Base-by-base conservation (phyloP, 2,888 invertebrate species). In the Odontothrips loti region DNA sequence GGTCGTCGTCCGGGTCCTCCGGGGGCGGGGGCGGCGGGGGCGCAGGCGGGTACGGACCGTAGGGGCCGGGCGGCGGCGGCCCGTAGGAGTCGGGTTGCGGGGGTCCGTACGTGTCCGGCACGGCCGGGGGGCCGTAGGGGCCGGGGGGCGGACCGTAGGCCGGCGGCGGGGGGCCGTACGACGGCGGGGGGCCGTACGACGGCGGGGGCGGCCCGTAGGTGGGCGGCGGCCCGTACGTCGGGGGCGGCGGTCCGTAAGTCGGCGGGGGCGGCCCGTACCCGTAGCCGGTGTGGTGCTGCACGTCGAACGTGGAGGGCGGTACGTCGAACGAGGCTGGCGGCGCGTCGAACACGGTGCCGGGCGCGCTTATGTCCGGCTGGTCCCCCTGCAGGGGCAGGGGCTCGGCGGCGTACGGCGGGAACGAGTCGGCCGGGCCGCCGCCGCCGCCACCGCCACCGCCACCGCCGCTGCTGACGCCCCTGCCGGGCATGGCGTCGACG, bases 401-500 rank as follows among this genome's bases (percentile, higher is more conserved):
- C 68, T 75, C 68, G 1, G 68, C 27, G 27, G 68, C 68, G 68
- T 75, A 75, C 27, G 68, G 68, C 12, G 68, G 68, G 68, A 75
- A 75, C 23, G 27, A 11, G 23, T 75, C 68, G 23, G 11, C 68
- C 8, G 6, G 58, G 10, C 27, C 68, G 10, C n/a, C 23, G 23
- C 9, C 68, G 23, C 9, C 68, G 27, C 23, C 23, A 8, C 23
- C 27, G 68, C 27, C 10, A 23, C 10, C 68, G 68, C 9, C 23
- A 23, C 68, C 68, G 27, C 68, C 68, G 0, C 68, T 27, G 23
- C 11, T 10, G 68, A 9, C 68, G n/a, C 23, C 23, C 23, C 68
- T n/a, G 23, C 23, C 68, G 27, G 12, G 12, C 23, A 75, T 12
- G 9, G 23, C 27, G 27, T 27, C 27, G 11, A 27, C 23, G 23